Percentiles rank a stretch among this genome's conserved stretches.
Conservation (phyloP, 2,113 vertebrate genomes). For the Nyctereutes procyonoides region DNA sequence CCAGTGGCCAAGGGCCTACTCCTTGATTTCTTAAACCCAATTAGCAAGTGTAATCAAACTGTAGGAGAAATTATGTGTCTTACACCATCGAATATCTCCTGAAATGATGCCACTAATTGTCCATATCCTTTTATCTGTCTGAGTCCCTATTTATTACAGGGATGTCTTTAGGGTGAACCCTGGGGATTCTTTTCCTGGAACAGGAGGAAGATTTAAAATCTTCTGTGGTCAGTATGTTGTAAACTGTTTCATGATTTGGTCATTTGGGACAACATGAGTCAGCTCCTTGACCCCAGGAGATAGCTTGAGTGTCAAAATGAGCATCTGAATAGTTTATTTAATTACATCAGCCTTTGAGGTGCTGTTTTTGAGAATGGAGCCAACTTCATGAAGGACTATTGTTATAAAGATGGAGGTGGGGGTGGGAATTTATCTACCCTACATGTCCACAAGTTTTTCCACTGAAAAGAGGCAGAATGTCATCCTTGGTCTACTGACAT, state of each 20-base stretch:
- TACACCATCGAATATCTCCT: constrained; percentile 60
- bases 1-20: constrained; percentile 34
- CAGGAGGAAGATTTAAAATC: constrained; percentile 80
- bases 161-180: constrained; percentile 75
- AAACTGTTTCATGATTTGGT: constrained; percentile 76
- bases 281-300: constrained; percentile 59
- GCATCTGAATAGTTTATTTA: constrained; percentile 27
- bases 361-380: not conserved
- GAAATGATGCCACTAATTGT: constrained; percentile 66
- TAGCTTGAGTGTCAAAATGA: constrained; percentile 63
- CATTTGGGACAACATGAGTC: constrained; percentile 76
- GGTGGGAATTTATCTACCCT: not conserved
- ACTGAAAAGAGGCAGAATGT: not conserved
- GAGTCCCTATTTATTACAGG: constrained; percentile 69
- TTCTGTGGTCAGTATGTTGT: constrained; percentile 75
- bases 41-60: constrained; percentile 68
- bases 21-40: constrained; percentile 64
- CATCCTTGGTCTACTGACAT: not conserved
- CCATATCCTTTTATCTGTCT: constrained; percentile 49
- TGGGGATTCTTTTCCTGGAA: constrained; percentile 63
- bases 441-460: not conserved
- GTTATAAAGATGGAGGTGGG: not conserved
- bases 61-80: constrained; percentile 63
- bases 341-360: not conserved
- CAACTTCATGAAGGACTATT: not conserved